phyloP scores from a whole-genome alignment of 2,888 invertebrate genomes.

The Galerucella calmariensis region DNA sequence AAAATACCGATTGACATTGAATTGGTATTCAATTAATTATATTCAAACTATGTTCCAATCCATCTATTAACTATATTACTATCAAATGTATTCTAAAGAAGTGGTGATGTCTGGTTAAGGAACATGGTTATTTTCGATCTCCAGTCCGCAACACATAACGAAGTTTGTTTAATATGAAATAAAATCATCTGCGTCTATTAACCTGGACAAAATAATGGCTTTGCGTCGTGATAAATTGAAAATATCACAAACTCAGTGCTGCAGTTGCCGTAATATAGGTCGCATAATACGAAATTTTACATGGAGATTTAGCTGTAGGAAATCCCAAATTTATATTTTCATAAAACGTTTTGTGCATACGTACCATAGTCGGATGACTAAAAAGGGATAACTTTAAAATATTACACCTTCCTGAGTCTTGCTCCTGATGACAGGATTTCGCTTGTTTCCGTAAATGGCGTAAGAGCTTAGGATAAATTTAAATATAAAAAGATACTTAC shows the following conservation, averaged over 20 bases:
- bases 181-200: not conserved
- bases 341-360: conserved; percentile 24
- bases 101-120: too few species aligned
- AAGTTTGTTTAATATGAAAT: too few species aligned
- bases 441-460: conserved; percentile 16
- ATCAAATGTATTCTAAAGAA: too few species aligned
- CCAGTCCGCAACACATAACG: too few species aligned
- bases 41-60: too few species aligned
- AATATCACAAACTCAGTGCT: not conserved
- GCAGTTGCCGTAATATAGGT: conserved; percentile 5
- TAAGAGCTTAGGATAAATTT: not conserved
- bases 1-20: too few species aligned
- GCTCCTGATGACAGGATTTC: conserved; percentile 15
- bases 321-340: conserved; percentile 29
- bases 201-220: not conserved
- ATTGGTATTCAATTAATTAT: too few species aligned
- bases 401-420: conserved; percentile 26
- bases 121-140: too few species aligned
- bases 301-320: conserved; percentile 18
- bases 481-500: conserved; percentile 1
- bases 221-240: not conserved
- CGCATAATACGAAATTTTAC: conserved; percentile 15
- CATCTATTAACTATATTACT: too few species aligned
- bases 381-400: conserved; percentile 26
- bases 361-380: conserved; percentile 17